Base-by-base conservation (phyloP, 2,797 vertebrate genomes). In the Arctocebus calabarensis region DNA sequence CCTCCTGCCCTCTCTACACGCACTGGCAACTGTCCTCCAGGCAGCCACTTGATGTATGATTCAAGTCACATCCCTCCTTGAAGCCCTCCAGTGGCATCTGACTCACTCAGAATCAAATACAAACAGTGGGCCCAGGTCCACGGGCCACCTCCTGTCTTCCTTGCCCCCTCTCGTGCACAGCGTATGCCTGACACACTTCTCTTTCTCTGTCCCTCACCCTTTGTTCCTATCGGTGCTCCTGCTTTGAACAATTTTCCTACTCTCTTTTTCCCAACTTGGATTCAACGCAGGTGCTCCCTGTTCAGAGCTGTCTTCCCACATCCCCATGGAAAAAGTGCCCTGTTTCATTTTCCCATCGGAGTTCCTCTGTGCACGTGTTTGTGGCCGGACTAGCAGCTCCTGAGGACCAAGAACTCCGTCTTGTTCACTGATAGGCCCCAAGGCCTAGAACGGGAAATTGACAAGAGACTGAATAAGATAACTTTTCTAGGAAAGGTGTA, bases 11-110 rank as follows among this genome's bases (percentile, higher is more conserved):
- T 40, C 77, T 23, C 29, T 9, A 12, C 32, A 23, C 29, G 55
- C 9, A 4, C 13, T 19, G 13, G 1, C 20, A 0, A 2, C 32
- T n/a, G 0, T 25, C 48, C 71, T 71, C 34, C 74, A 19, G 17
- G 32, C 23, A 32, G 71, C 61, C 12, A 43, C 77, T 43, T 13
- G 40, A 23, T 32, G 45, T 43, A n/a, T 20, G 27, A 59, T 27
- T 48, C 61, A 23, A 29, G 43, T 59, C 57, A 59, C 66, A 3
- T 25, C 34, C 43, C 27, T 45, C 68, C 62, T 29, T 7, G 64
- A 77, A 40, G 8, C 48, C 88, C 64, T 61, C 71, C 59, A 11
- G 22, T 6, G 57, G 20, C 4, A 0, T 55, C 14, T 27, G 2
- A 3, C 22, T 37, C 9, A 1, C 64, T 62, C 48, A 4, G 10